Evolutionary conservation across 2,797 vertebrate species (phyloP).

Genomic region (Hozukius guyotensis): DNA sequence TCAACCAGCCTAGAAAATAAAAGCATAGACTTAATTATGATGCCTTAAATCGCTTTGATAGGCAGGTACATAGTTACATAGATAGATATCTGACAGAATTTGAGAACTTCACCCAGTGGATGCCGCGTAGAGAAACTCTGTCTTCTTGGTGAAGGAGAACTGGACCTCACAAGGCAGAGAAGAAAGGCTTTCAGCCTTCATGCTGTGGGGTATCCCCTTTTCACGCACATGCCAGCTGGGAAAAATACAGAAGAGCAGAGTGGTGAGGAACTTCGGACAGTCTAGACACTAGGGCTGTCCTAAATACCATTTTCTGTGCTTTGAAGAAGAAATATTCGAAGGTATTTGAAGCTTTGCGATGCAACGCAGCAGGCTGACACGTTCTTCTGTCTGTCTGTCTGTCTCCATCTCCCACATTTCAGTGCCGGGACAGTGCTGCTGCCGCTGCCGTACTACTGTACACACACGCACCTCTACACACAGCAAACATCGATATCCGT

Average conservation of each 20-base stretch:
- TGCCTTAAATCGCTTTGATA: not conserved
- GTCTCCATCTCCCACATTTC: too few relatives aligned
- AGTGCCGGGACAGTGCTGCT: too few relatives aligned
- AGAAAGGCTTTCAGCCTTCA: not conserved
- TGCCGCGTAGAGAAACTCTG: slow-evolving; percentile 33
- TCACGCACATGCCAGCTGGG: slow-evolving; percentile 45
- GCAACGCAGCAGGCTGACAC: too few relatives aligned
- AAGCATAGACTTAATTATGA: not conserved
- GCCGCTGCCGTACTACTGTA: too few relatives aligned
- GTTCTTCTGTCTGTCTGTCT: too few relatives aligned
- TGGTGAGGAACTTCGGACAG: not conserved
- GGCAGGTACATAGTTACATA: not conserved
- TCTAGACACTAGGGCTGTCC: not conserved
- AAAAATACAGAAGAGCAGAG: not conserved
- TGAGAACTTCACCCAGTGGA: slow-evolving; percentile 30
- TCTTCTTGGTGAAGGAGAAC: slow-evolving; percentile 64
- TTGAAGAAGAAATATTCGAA: too few relatives aligned
- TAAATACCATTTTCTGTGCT: too few relatives aligned
- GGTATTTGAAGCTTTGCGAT: too few relatives aligned
- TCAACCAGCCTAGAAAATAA: slow-evolving; percentile 47
- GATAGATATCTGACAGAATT: not conserved
- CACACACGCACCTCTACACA: too few relatives aligned
- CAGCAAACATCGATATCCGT: too few relatives aligned
- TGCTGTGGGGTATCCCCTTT: slow-evolving; percentile 45
- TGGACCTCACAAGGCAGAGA: slow-evolving; percentile 55